phyloP scores from a whole-genome alignment of 1,140 invertebrate species.

The Rhysida immarginata region DNA sequence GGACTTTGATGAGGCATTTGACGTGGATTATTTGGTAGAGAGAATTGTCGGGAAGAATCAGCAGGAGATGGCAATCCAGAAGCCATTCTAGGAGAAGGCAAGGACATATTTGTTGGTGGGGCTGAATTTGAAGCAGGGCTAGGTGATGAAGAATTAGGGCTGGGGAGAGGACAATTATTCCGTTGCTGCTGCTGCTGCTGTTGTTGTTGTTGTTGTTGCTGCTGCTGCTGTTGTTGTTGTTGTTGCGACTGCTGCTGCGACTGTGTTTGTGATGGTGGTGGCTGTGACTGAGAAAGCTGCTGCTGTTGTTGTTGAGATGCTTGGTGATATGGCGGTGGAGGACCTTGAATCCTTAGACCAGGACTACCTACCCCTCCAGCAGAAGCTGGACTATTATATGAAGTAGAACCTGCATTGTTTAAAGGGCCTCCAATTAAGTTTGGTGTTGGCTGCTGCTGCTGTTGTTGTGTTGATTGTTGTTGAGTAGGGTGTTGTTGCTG shows the following conservation, averaged over 20 bases:
- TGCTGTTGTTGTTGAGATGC: slow-evolving; percentile 66
- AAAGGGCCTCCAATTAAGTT: slow-evolving; percentile 7
- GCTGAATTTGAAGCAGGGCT: slow-evolving; percentile 47
- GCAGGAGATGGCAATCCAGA: slow-evolving; percentile 53
- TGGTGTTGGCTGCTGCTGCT: slow-evolving; percentile 1
- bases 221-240: slow-evolving; percentile 10
- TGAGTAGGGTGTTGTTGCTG: too few species aligned
- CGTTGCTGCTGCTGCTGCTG: slow-evolving; percentile 2
- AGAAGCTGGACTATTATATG: slow-evolving; percentile 17
- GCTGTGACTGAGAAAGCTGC: too few species aligned
- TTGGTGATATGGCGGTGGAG: slow-evolving; percentile 70
- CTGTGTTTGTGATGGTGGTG: too few species aligned
- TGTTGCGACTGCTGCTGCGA: slow-evolving; percentile 7
- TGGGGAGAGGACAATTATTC: slow-evolving; percentile 19
- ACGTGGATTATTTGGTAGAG: slow-evolving; percentile 15
- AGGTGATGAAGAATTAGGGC: slow-evolving; percentile 45
- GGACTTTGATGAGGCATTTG: slow-evolving; percentile 46
- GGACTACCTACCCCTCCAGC: slow-evolving; percentile 16
- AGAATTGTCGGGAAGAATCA: slow-evolving; percentile 35
- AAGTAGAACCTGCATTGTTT: too few species aligned
- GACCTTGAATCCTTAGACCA: slow-evolving; percentile 48
- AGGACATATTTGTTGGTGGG: slow-evolving; percentile 20
- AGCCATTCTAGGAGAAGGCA: slow-evolving; percentile 37
- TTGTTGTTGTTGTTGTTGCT: not conserved
- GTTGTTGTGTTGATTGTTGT: not conserved